A percentile compares a stretch with the other conserved stretches of the same genome.
phyloP scores from a whole-genome alignment of 1,140 invertebrate genomes.

The Metaphire vulgaris region DNA sequence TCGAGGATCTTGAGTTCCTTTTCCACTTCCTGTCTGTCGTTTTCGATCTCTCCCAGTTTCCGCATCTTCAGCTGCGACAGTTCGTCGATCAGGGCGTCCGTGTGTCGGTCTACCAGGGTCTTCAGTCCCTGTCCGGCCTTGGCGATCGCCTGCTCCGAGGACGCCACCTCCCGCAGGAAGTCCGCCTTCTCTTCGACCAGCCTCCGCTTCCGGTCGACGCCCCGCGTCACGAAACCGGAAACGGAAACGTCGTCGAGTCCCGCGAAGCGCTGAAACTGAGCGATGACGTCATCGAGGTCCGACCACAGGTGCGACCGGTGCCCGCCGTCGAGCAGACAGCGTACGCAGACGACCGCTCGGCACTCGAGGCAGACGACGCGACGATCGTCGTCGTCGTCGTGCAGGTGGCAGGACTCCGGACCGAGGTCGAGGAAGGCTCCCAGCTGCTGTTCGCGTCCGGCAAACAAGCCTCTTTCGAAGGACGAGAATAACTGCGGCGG shows the following conservation, averaged over 20 bases:
- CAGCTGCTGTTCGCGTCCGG: background rate
- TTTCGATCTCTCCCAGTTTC: background rate
- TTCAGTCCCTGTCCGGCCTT: background rate
- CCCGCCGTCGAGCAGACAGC: background rate
- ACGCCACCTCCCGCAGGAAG: background rate
- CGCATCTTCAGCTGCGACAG: background rate
- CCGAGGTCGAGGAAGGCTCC: background rate
- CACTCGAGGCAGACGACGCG: background rate
- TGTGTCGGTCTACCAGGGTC: background rate
- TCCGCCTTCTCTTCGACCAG: background rate
- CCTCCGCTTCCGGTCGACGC: background rate
- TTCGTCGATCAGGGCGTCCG: background rate
- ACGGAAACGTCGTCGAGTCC: background rate
- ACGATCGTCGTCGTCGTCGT: background rate
- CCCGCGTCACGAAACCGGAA: background rate
- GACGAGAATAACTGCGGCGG: background rate
- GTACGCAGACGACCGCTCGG: background rate
- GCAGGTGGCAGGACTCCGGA: background rate
- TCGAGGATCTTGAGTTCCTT: background rate
- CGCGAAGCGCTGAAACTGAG: background rate
- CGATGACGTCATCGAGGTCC: background rate
- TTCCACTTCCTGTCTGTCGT: background rate
- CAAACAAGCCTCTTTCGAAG: background rate
- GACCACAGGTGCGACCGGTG: background rate
- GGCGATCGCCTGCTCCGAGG: background rate